Percentiles rank a stretch among this genome's conserved stretches.
Conservation (phyloP, 2,797 vertebrate genomes). For the Pseudochromis fuscus region DNA sequence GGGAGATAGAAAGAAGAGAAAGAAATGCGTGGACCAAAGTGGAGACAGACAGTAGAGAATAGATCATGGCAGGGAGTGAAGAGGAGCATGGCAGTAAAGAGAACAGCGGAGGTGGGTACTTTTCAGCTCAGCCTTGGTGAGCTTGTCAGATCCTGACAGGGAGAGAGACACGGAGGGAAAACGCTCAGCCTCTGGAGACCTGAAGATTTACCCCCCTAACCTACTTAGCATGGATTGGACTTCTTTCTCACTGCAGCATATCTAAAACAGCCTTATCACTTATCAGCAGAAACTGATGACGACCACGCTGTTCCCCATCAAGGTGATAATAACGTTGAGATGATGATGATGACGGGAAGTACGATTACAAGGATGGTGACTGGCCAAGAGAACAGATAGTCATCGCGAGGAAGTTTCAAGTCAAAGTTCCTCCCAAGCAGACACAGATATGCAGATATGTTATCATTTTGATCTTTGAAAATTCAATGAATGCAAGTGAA, state of each 20-base stretch:
- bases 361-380: slow-evolving; percentile 27
- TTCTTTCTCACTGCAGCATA: slow-evolving; percentile 64
- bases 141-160: slow-evolving; percentile 77
- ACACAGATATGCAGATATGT: not conserved
- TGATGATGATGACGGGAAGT: slow-evolving; percentile 45
- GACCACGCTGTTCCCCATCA: slow-evolving; percentile 37
- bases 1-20: slow-evolving; percentile 49
- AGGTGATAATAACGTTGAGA: slow-evolving; percentile 58
- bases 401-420: not conserved
- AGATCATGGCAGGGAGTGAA: slow-evolving; percentile 68
- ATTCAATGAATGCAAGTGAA: slow-evolving; percentile 3
- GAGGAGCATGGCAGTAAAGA: slow-evolving; percentile 67
- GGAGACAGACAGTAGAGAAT: slow-evolving; percentile 68
- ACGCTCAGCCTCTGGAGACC: slow-evolving; percentile 70
- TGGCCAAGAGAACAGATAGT: slow-evolving; percentile 3
- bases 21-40: slow-evolving; percentile 53
- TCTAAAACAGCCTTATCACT: slow-evolving; percentile 63
- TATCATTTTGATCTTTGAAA: not conserved
- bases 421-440: slow-evolving; percentile 11
- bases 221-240: slow-evolving; percentile 77
- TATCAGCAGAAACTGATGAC: slow-evolving; percentile 63
- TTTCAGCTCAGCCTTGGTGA: slow-evolving; percentile 74
- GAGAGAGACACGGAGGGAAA: slow-evolving; percentile 65
- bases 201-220: slow-evolving; percentile 80
- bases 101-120: slow-evolving; percentile 71